Evolutionary conservation across 2,888 invertebrate species (phyloP), one percentile per base, ranked within the genome.

Genomic region (Polydrusus tereticollis): DNA sequence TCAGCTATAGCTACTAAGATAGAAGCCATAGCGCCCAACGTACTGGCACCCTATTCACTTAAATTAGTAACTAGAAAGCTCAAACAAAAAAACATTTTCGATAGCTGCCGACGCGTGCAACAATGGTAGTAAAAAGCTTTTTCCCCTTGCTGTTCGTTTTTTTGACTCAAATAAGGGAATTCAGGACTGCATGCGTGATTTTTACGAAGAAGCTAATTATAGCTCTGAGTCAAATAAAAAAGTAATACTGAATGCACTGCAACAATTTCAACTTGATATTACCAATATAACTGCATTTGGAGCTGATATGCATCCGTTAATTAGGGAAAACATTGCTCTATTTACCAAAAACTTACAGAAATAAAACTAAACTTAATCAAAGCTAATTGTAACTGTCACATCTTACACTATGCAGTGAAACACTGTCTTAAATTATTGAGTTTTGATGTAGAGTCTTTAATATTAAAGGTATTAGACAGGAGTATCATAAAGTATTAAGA

Each of bases 351-450:
- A 26, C 29, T 59, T 6, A 59, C 12, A 41, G 16, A 20, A 20
- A 59, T 59, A 36, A 59, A 33, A 14, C 59, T 41, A 26, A 23
- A 59, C 7, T 41, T 59, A 26, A 38, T 59, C 23, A 29, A 23
- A 41, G 59, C 59, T 59, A 23, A 63, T 47, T 63, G 63, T 47
- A 16, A 63, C 47, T 63, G 63, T 18, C 63, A 63, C 33, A 63
- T 63, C n/a, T 63, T 63, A 20, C 33, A 63, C 26, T 47, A 63
- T 63, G 33, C 63, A 23, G 29, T 18, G 14, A 47, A 47, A 47
- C 36, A 36, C 36, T 36, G 2, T 36, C 36, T 36, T 36, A 36
- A 36, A 36, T 36, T 36, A 36, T 36, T 36, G 36, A 36, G 36
- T 12, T 36, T 63, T 12, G 33, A 63, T 12, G 23, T 59, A 7